Evolutionary conservation across 2,113 vertebrate genomes (phyloP).

Genomic region (Apaloderma vittatum): DNA sequence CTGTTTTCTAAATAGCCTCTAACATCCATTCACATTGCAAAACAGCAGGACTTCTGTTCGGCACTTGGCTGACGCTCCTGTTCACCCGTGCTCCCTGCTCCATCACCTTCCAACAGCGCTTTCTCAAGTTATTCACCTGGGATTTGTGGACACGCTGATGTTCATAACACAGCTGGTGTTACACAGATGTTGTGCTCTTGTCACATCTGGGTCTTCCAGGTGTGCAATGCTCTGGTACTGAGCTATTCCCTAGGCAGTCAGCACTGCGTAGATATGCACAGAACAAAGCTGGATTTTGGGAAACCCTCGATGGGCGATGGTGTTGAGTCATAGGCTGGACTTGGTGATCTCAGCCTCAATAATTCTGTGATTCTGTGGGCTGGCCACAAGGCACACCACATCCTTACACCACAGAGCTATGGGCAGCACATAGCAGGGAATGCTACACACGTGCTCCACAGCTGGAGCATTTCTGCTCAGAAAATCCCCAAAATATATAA

Average conservation of each 20-base stretch:
- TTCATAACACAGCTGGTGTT: accelerated
- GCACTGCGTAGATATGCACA: accelerated
- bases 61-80: not conserved
- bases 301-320: not conserved
- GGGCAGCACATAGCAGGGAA: accelerated
- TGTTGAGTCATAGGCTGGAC: too few relatives aligned
- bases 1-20: not conserved
- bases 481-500: not conserved
- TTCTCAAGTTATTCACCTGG: not conserved
- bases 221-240: accelerated
- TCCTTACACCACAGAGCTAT: accelerated
- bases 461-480: not conserved
- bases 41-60: not conserved
- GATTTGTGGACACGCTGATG: accelerated
- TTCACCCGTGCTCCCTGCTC: accelerated
- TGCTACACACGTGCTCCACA: accelerated
- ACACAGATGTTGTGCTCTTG: accelerated
- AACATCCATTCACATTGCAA: not conserved
- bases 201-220: not conserved
- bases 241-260: not conserved
- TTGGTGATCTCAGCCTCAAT: too few relatives aligned
- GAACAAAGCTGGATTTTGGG: not conserved
- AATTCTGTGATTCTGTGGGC: too few relatives aligned
- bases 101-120: not conserved
- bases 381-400: accelerated